phyloP scores from a whole-genome alignment of 1,140 invertebrate genomes.

The Globodera rostochiensis region DNA sequence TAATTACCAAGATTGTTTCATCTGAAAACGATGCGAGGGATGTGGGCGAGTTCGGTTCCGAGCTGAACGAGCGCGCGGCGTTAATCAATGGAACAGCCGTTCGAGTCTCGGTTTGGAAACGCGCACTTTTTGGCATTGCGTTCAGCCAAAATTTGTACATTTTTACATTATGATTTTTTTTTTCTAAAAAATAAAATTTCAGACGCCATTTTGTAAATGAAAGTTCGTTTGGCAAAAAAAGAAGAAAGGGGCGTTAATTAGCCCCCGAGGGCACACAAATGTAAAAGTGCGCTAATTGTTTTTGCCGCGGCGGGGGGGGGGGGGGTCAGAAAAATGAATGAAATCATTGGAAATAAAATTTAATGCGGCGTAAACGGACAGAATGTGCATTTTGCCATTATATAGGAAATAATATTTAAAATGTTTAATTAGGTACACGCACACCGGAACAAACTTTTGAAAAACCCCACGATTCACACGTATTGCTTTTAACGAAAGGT shows the following conservation, averaged over 20 bases:
- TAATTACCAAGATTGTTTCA: not conserved
- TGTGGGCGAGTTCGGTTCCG: not conserved
- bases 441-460: no score
- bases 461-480: no score
- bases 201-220: no score
- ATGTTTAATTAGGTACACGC: no score
- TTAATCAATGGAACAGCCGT: not conserved
- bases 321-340: not conserved
- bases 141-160: conserved; percentile 2
- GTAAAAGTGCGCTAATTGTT: conserved; percentile 2
- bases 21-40: not conserved
- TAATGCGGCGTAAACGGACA: no score
- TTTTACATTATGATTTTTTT: not conserved
- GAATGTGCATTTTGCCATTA: no score
- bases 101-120: not conserved
- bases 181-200: no score
- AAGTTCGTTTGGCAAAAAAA: not conserved
- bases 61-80: not conserved
- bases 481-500: no score
- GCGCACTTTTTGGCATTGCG: not conserved
- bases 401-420: no score
- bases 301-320: not conserved
- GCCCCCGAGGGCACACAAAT: not conserved
- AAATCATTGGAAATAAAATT: conserved; percentile 1
- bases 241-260: not conserved